These are phyloP conservation scores for Panagrolaimus sp. DNA, from an alignment of 1,140 invertebrate genomes.

Conservation along the genomic window DNA sequence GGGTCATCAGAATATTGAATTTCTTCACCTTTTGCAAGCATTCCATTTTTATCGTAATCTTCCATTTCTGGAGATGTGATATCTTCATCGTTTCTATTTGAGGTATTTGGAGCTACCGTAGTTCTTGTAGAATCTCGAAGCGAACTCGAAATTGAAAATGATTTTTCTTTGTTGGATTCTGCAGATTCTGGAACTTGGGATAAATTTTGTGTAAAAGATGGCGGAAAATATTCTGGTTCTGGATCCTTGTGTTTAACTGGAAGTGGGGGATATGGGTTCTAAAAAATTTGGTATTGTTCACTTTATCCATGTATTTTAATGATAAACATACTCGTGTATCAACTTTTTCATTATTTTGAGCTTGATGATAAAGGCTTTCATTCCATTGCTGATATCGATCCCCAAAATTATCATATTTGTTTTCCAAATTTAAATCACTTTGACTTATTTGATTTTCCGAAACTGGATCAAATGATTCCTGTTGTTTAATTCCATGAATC, in stretches of 20 bases:
- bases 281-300: not conserved
- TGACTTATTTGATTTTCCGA: not conserved
- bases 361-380: not conserved
- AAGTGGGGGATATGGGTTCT: constrained; percentile 8
- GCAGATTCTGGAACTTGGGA: not conserved
- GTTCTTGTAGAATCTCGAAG: no score
- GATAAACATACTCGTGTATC: not conserved
- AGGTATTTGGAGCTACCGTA: not conserved
- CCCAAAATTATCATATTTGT: not conserved
- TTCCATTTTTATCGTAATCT: constrained; percentile 5
- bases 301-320: not conserved
- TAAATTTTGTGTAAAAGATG: not conserved
- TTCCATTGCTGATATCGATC: constrained; percentile 9
- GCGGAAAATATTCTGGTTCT: not conserved
- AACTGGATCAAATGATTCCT: not conserved
- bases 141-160: not conserved
- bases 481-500: not conserved
- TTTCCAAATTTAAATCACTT: no score
- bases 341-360: not conserved
- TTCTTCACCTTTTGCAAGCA: not conserved
- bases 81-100: not conserved
- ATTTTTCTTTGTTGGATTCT: not conserved
- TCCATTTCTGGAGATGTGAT: not conserved
- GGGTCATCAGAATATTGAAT: not conserved
- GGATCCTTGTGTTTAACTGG: not conserved